These are phyloP conservation scores for Acleris laterana DNA, from an alignment of 2,888 invertebrate species.

Conservation along the genomic window DNA sequence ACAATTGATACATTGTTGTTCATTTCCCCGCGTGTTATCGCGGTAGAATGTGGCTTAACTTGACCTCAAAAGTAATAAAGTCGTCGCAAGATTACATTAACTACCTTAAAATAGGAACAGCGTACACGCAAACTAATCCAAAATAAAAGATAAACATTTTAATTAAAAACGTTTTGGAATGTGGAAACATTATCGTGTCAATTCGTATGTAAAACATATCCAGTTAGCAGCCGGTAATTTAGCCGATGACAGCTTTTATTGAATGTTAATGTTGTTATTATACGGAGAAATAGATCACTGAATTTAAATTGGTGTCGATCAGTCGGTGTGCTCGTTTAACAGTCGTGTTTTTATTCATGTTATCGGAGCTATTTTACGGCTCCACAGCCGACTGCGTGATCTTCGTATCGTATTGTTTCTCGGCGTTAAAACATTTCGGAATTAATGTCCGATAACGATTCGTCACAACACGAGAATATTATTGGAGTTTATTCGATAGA, in stretches of 20 bases:
- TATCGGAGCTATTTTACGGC: constrained; percentile 48
- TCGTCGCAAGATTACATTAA: no score
- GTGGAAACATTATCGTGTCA: constrained; percentile 69
- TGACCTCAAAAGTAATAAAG: no score
- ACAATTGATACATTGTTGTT: no score
- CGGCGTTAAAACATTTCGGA: constrained; percentile 25
- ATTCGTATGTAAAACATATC: constrained; percentile 56
- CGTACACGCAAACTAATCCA: neutral
- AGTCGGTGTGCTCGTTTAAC: constrained; percentile 43
- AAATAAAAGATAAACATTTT: constrained; percentile 67
- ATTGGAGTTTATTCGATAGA: constrained; percentile 36
- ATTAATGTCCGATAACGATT: constrained; percentile 29
- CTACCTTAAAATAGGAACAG: neutral
- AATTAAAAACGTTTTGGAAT: constrained; percentile 70
- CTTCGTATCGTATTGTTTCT: constrained; percentile 42
- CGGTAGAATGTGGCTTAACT: no score
- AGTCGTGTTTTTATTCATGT: constrained; percentile 49
- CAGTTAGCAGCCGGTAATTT: constrained; percentile 55
- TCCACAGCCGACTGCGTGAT: constrained; percentile 45
- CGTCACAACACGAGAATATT: constrained; percentile 21
- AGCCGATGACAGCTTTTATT: constrained; percentile 59
- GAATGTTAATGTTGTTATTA: constrained; percentile 67
- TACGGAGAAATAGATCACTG: constrained; percentile 58
- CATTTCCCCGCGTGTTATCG: no score
- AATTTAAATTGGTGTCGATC: constrained; percentile 52